Conservation (phyloP, 2,888 invertebrate genomes). For the Sycophila texana region DNA sequence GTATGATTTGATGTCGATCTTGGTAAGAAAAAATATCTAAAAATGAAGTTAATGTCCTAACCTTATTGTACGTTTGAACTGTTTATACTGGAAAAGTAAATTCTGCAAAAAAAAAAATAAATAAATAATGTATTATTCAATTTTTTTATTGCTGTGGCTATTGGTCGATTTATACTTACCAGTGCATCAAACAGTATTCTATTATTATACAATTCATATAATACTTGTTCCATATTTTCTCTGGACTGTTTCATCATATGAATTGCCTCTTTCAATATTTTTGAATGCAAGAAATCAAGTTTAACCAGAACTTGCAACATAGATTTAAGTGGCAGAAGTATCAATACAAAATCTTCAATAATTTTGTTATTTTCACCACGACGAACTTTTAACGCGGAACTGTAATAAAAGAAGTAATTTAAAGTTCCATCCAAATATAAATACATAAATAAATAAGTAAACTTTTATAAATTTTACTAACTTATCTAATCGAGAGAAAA, state of each 20-base stretch:
- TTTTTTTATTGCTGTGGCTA: neutral
- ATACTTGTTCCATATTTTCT: constrained; percentile 12
- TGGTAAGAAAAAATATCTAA: constrained; percentile 17
- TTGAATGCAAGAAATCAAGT: constrained; percentile 48
- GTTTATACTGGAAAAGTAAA: constrained; percentile 33
- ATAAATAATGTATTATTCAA: constrained; percentile 19
- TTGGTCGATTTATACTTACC: constrained; percentile 18
- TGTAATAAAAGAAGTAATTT: constrained; percentile 46
- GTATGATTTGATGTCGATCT: neutral
- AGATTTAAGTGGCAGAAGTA: constrained; percentile 60
- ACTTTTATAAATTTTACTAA: constrained; percentile 51
- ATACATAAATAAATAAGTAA: neutral
- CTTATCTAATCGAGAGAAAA: constrained; percentile 61
- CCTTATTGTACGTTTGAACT: constrained; percentile 21
- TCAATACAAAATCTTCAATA: constrained; percentile 38
- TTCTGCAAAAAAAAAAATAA: constrained; percentile 46
- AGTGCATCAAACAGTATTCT: constrained; percentile 50
- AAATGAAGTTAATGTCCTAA: neutral
- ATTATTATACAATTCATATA: constrained; percentile 41
- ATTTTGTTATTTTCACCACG: constrained; percentile 56
- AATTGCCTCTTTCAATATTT: constrained; percentile 38
- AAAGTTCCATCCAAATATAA: neutral
- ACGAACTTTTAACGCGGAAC: constrained; percentile 55
- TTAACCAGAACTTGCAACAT: constrained; percentile 59
- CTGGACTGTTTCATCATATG: constrained; percentile 31